Base-by-base conservation (phyloP, 2,888 invertebrate genomes). In the Pediacus dermestoides region DNA sequence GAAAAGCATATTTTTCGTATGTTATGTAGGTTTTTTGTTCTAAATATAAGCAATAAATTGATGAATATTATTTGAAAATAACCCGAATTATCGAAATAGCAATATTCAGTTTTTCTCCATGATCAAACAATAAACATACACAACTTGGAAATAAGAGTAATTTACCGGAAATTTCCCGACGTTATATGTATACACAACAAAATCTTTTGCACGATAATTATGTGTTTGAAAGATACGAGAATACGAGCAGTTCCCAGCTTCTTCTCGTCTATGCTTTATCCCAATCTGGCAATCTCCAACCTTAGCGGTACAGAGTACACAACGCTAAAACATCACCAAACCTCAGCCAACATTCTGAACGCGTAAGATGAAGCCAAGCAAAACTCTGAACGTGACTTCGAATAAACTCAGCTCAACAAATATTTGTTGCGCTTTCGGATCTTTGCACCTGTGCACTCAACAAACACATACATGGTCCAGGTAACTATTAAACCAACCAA, bases 351-450 rank as follows among this genome's bases (percentile, higher is more conserved):
- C 60, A 63, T 64, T 64, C 63, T 53, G 54, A 50, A 52, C 59
- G 63, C 62, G 61, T 65, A 64, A 66, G 66, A 64, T 63, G 64
- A 64, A 66, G 58, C 63, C 64, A 62, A 66, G 63, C 65, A 64
- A 63, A 66, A 66, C 64, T 61, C 53, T 46, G 64, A 64, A 66
- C 67, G 66, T 68, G 67, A 66, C 66, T 65, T 57, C 55, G 66
- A 66, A 67, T 68, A 65, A 64, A 63, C 63, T 63, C 58, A 45
- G 54, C 56, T 67, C 61, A 52, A 59, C 64, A 67, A 67, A 67
- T 67, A 66, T 67, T 67, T 64, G 65, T 65, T 65, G 62, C 63
- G 62, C 64, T 62, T 65, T 63, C 58, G 58, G 59, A 63, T 64
- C 60, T 57, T 63, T 63, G 63, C 63, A 66, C 66, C 66, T 66